Evolutionary conservation across 37 sponge, comb jelly and placozoan genomes (phyloP), one percentile per base, ranked within the genome.

Genomic region (Hexactinellida sp.): DNA sequence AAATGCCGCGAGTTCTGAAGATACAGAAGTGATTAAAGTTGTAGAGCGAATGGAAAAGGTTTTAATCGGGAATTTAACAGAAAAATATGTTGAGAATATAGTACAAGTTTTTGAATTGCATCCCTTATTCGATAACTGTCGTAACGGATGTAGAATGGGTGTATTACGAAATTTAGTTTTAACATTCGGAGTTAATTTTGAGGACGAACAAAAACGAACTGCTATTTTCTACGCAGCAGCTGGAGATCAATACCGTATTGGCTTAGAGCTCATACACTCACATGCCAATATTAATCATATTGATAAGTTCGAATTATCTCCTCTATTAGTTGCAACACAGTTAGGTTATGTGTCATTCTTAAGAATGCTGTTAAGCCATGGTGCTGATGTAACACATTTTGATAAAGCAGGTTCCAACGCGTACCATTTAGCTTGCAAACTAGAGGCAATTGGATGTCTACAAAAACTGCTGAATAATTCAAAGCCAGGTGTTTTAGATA

Each of bases 121-220:
- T 63, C 76, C 76, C 3, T 63, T 63, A 63, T 63, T 63, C 30
- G 76, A 63, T 7, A 63, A 63, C 76, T 63, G 76, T 63, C 76
- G 76, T 25, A n/a, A 28, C 13, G 76, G 76, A 21, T 63, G 76
- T n/a, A 63, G 76, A 63, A 63, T n/a, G 76, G 76, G 76, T 23
- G 76, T 63, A 7, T n/a, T 63, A 63, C 3, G 34, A 23, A 63
- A 63, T 63, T n/a, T 63, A 63, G 76, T 63, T 3, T 25, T 63
- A n/a, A 25, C 76, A 23, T 63, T 63, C 13, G 76, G 76, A 25
- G 76, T 63, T 23, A 63, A 63, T 63, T 63, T 63, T 63, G 76
- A 63, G 13, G 76, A 63, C 13, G 76, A 63, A n/a, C 21, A 63
- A n/a, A 63, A 63, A 23, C 76, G 76, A 21, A 63, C 76, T 63